A percentile compares a stretch with the other conserved stretches of the same genome.
These are phyloP conservation scores for Gopherus evgoodei DNA, from an alignment of 2,113 vertebrate species.

Conservation along the genomic window DNA sequence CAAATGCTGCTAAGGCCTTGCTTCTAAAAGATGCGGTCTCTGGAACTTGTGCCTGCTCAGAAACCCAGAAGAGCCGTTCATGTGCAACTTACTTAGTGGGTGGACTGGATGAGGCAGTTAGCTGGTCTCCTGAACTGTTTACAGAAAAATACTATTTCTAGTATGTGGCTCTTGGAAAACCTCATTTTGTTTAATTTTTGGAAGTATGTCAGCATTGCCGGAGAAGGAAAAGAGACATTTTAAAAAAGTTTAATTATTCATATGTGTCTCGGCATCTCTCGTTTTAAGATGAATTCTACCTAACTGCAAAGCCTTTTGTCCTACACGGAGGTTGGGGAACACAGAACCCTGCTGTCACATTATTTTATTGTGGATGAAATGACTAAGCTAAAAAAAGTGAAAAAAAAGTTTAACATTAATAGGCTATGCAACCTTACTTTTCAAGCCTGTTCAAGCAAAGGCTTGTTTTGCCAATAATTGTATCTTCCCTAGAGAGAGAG, in stretches of 20 bases:
- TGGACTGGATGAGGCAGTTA: background rate
- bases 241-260: background rate
- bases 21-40: background rate
- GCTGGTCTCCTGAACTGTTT: constrained; percentile 85
- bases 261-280: accelerated
- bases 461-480: accelerated
- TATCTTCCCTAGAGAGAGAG: background rate
- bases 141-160: constrained; percentile 21
- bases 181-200: background rate
- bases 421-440: background rate
- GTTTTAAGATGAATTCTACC: background rate
- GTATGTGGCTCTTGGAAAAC: background rate
- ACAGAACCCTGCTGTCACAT: background rate
- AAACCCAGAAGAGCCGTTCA: background rate
- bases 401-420: constrained; percentile 36
- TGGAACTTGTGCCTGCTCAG: background rate
- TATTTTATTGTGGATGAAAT: constrained; percentile 20
- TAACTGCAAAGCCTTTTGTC: background rate
- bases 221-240: background rate
- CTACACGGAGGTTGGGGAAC: background rate
- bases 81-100: background rate
- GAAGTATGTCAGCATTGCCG: background rate
- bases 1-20: background rate
- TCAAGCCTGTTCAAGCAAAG: background rate
- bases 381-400: background rate